A percentile compares a stretch with the other conserved stretches of the same genome.
Conservation (phyloP, 2,888 invertebrate genomes). For the Stenurella melanura region DNA sequence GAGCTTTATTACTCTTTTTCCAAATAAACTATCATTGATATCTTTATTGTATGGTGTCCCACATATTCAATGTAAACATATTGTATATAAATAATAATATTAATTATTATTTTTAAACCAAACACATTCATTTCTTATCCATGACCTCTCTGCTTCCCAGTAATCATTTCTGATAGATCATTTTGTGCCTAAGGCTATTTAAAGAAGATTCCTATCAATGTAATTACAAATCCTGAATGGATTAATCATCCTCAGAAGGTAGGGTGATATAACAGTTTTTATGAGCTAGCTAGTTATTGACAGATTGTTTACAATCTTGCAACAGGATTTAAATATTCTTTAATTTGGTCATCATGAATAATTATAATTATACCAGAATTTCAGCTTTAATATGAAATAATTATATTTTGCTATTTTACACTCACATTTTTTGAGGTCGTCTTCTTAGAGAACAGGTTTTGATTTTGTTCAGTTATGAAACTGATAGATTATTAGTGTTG, state of each 20-base stretch:
- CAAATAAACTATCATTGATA: no score
- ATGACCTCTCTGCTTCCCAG: constrained; percentile 1
- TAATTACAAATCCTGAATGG: background rate
- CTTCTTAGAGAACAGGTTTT: constrained; percentile 43
- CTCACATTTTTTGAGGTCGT: constrained; percentile 30
- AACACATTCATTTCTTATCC: background rate
- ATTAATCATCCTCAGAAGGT: background rate
- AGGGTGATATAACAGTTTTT: background rate
- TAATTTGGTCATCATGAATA: constrained; percentile 1
- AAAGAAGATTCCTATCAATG: background rate
- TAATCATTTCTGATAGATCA: constrained; percentile 1
- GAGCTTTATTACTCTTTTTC: no score
- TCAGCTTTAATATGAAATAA: constrained; percentile 6
- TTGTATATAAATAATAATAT: background rate
- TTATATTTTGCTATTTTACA: background rate
- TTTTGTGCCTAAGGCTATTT: constrained; percentile 15
- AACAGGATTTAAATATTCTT: background rate
- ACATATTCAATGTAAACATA: no score
- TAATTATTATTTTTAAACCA: background rate
- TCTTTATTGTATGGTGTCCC: no score
- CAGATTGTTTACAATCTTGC: background rate
- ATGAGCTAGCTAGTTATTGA: background rate
- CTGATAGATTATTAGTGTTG: constrained; percentile 4
- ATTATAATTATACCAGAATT: constrained; percentile 13
- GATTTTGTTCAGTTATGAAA: constrained; percentile 17